Conservation (phyloP, 2,113 vertebrate genomes). For the Mus musculus region GRCm39 chr15:17065001-17065500, state of each 20-base stretch:
- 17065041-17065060: neutral
- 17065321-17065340: neutral
- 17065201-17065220: neutral
- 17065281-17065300: neutral
- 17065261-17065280: neutral
- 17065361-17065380: neutral
- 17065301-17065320: neutral
- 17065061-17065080: neutral
- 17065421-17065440: neutral
- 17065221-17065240: neutral
- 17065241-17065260: neutral
- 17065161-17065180: neutral
- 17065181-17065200: neutral
- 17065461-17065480: neutral
- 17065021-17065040: neutral
- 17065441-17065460: neutral
- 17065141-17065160: neutral
- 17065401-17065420: neutral
- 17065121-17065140: neutral
- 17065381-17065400: neutral
- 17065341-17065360: neutral
- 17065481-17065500: neutral
- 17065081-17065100: neutral
- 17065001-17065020: neutral
- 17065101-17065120: neutral